phyloP scores from a whole-genome alignment of 2,888 invertebrate species.

The Acanthococcus lagerstroemiae region DNA sequence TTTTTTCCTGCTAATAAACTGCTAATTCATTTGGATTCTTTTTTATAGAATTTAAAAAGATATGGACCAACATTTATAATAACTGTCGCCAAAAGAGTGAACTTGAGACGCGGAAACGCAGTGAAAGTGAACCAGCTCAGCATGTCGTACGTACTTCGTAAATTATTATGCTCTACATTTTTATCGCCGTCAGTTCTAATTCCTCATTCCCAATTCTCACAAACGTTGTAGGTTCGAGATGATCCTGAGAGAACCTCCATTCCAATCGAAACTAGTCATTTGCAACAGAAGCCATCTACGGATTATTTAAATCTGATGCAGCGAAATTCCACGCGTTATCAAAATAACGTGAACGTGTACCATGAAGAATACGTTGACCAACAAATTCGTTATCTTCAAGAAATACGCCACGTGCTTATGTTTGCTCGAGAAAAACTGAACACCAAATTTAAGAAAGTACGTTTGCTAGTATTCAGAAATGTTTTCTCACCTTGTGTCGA shows the following conservation, averaged over 20 bases:
- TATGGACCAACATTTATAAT: slow-evolving; percentile 14
- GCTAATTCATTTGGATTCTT: background rate
- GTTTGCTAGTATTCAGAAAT: too few species aligned
- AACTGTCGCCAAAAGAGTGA: background rate
- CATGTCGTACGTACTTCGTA: too few species aligned
- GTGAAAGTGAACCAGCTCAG: background rate
- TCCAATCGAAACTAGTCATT: slow-evolving; percentile 10
- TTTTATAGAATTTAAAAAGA: slow-evolving; percentile 7
- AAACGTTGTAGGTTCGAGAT: background rate
- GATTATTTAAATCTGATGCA: background rate
- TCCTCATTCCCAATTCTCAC: too few species aligned
- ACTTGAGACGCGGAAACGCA: background rate
- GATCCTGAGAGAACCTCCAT: background rate
- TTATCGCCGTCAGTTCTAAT: too few species aligned
- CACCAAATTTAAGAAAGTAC: slow-evolving; percentile 12
- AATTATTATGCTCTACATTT: too few species aligned
- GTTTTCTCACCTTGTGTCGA: too few species aligned
- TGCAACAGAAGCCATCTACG: background rate
- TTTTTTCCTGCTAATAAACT: too few species aligned
- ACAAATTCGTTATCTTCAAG: slow-evolving; percentile 15
- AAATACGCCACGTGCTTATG: slow-evolving; percentile 6
- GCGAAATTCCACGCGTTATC: background rate
- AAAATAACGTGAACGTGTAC: background rate
- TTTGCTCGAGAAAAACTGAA: slow-evolving; percentile 7
- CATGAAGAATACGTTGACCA: background rate